A percentile compares a stretch with the other conserved stretches of the same genome.
Conservation (phyloP, 2,113 vertebrate species). For the Formicarius rufipectus region DNA sequence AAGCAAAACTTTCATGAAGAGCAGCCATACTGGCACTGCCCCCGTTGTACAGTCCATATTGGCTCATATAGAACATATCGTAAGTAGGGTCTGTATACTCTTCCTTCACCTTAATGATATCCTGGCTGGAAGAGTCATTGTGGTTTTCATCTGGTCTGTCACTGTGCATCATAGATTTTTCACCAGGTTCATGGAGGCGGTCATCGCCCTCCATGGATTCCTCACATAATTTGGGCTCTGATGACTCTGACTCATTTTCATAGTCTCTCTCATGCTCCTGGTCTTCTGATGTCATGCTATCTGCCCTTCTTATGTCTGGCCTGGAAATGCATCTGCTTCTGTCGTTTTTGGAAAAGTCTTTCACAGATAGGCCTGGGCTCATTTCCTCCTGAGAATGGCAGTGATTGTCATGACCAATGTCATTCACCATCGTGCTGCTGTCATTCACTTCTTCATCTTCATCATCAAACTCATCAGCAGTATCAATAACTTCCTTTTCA, state of each 20-base stretch:
- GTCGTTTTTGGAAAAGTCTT: conserved; percentile 88
- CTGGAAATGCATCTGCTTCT: conserved; percentile 81
- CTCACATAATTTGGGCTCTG: conserved; percentile 91
- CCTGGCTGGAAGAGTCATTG: conserved; percentile 85
- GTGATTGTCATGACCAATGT: conserved; percentile 89
- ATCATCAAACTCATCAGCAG: conserved; percentile 94
- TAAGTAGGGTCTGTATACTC: conserved; percentile 96
- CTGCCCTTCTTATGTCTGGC: conserved; percentile 88
- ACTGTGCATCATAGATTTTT: conserved; percentile 75
- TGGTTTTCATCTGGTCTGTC: conserved; percentile 87
- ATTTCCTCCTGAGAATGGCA: conserved; percentile 95
- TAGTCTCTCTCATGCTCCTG: conserved; percentile 97
- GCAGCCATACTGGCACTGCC: conserved; percentile 92
- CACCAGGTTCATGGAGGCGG: conserved; percentile 69
- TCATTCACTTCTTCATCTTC: conserved; percentile 89
- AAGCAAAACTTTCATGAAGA: conserved; percentile 93
- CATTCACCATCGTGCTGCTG: conserved; percentile 81
- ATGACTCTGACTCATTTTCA: conserved; percentile 96
- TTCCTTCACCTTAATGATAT: conserved; percentile 94
- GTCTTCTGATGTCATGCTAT: conserved; percentile 97
- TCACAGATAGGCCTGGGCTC: conserved; percentile 90
- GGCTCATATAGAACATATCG: conserved; percentile 99
- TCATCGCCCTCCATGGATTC: conserved; percentile 93
- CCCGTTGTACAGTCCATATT: conserved; percentile 96
- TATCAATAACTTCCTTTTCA: conserved; percentile 96